phyloP scores from a whole-genome alignment of 2,113 vertebrate species.

The Sylvicapra grimmia region DNA sequence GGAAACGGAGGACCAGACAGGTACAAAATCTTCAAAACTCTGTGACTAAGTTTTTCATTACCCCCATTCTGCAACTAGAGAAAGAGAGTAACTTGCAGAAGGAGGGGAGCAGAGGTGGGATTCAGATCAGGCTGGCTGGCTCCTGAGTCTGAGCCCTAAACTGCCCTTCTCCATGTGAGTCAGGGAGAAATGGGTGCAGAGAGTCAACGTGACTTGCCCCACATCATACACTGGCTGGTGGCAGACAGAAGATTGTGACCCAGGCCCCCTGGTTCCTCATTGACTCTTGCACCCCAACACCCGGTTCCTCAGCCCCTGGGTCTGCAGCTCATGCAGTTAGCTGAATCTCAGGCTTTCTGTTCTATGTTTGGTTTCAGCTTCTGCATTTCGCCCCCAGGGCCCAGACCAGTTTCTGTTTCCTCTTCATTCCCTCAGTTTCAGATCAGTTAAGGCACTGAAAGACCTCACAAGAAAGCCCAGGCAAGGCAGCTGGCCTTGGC shows the following conservation, averaged over 20 bases:
- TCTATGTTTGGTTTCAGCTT: slow-evolving; percentile 59
- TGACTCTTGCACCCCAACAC: not conserved
- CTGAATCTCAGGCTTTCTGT: slow-evolving; percentile 48
- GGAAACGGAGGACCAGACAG: not conserved
- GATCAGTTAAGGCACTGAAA: not conserved
- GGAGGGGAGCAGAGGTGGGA: not conserved
- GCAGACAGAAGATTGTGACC: not conserved
- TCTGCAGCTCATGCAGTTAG: not conserved
- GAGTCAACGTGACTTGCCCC: not conserved
- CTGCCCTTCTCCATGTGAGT: not conserved
- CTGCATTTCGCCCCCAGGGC: slow-evolving; percentile 45
- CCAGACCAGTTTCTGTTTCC: slow-evolving; percentile 67
- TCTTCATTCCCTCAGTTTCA: not conserved
- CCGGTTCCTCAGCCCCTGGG: not conserved
- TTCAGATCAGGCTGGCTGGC: not conserved
- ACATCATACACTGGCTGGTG: not conserved
- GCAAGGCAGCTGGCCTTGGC: no score
- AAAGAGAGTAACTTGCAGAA: not conserved
- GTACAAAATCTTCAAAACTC: not conserved
- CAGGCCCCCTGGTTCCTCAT: rapidly evolving
- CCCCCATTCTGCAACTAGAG: not conserved
- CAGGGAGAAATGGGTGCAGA: not conserved
- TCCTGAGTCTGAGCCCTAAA: not conserved
- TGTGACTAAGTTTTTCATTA: rapidly evolving
- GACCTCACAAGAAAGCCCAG: not conserved